A percentile compares a stretch with the other conserved stretches of the same genome.
Evolutionary conservation across 2,888 invertebrate genomes (phyloP).

Genomic region (Carcina quercana): DNA sequence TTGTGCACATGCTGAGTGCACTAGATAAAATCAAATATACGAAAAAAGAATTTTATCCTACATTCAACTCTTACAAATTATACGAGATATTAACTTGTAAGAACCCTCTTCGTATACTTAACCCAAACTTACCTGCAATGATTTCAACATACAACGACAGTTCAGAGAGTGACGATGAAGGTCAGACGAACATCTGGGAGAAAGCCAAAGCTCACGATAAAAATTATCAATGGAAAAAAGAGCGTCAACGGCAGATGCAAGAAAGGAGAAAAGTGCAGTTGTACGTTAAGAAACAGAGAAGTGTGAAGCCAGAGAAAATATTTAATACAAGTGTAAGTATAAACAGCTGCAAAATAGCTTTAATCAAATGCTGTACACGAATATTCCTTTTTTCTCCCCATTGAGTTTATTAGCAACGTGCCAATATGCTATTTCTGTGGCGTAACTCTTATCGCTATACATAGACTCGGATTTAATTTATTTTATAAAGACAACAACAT

Average conservation of each 20-base stretch:
- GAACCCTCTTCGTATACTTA: constrained; percentile 64
- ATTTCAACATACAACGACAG: constrained; percentile 32
- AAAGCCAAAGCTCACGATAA: constrained; percentile 66
- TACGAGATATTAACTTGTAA: constrained; percentile 74
- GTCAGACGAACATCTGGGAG: constrained; percentile 51
- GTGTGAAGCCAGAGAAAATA: constrained; percentile 52
- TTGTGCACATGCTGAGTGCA: constrained; percentile 80
- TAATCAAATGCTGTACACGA: no score
- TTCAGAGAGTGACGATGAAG: constrained; percentile 56
- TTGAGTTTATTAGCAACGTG: no score
- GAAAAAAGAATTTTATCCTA: constrained; percentile 77
- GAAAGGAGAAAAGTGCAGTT: constrained; percentile 44
- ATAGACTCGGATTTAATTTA: no score
- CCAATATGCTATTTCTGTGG: no score
- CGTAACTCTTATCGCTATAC: no score
- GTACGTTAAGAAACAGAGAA: constrained; percentile 38
- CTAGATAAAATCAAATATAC: constrained; percentile 79
- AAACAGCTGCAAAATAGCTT: no score
- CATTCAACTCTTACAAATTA: constrained; percentile 73
- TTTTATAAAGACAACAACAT: no score
- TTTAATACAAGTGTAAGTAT: constrained; percentile 73
- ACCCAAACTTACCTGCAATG: constrained; percentile 49
- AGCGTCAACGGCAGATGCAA: constrained; percentile 50
- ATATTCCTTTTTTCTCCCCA: no score
- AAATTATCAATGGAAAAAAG: constrained; percentile 64